Base-by-base conservation (phyloP, 2,888 invertebrate genomes). In the Ophion ellenae region DNA sequence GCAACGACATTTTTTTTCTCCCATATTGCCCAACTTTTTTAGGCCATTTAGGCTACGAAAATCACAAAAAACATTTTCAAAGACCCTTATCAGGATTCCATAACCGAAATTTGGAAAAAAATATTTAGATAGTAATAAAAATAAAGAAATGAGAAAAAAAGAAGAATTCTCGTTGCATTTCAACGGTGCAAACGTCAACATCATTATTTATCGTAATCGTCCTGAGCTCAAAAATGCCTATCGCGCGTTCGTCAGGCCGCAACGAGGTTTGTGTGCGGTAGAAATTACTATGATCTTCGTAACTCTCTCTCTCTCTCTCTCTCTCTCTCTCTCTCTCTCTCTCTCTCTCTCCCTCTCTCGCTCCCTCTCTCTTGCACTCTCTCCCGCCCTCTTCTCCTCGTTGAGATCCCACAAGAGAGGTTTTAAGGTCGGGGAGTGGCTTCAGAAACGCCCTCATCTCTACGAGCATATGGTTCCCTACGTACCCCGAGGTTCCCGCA, bases 361-460 rank as follows among this genome's bases (percentile, higher is more conserved):
- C 47, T 47, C 14, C 47, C 14, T 47, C 47, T 47, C 47, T 47
- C 14, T 47, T 14, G 53, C 4, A 11, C 53, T 40, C 24, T 28
- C 63, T 36, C 9, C 45, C 40, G 85, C 87, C 87, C 86, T 87
- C n/a, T 45, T 77, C 70, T 61, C 77, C 64, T 75, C 74, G 77
- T 75, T 28, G 78, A 77, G 66, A 80, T 69, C 80, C 47, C 36
- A 59, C n/a, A 47, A 78, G 83, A 81, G 74, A 87, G 87, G 86
- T 88, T 87, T 87, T 89, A 87, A 84, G 86, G 88, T 81, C 87
- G 91, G 93, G 93, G 93, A 93, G 92, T 92, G 93, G 93, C 93
- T 88, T 90, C 80, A 91, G 91, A 90, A 91, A 92, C 93, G 92
- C 93, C 93, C 90, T 91, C 91, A 89, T 89, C 87, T 88, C 90